Percentiles rank a stretch among this genome's conserved stretches.
Conservation (phyloP, 2,888 invertebrate genomes). For the Tortricodes alternella region DNA sequence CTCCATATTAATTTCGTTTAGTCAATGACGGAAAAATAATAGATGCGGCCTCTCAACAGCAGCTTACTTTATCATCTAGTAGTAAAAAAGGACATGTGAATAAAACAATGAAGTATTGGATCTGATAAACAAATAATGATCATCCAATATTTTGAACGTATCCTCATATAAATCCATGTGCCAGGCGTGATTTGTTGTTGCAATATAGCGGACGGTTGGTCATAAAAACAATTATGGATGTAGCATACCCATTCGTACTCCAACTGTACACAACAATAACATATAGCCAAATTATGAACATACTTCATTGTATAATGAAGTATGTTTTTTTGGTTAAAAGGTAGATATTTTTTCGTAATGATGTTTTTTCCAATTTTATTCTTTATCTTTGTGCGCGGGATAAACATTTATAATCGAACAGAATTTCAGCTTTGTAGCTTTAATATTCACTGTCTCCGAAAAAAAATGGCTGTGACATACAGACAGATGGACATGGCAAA, state of each 20-base stretch:
- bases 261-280: neutral
- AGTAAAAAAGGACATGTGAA: slow-evolving; percentile 10
- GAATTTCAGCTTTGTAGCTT: no score
- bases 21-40: neutral
- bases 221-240: slow-evolving; percentile 30
- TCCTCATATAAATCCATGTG: slow-evolving; percentile 34
- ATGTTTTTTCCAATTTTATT: no score
- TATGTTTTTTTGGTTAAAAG: no score
- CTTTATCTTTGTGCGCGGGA: no score
- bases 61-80: neutral
- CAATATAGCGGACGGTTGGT: slow-evolving; percentile 28
- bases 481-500: no score
- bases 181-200: slow-evolving; percentile 27
- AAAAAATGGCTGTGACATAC: no score
- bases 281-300: slow-evolving; percentile 7
- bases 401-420: no score
- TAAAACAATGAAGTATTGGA: slow-evolving; percentile 7
- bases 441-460: no score
- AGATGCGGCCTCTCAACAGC: neutral
- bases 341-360: no score
- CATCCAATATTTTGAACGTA: slow-evolving; percentile 34
- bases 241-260: slow-evolving; percentile 3
- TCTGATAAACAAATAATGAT: slow-evolving; percentile 33
- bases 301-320: no score
- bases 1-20: neutral